Base-by-base conservation (phyloP, 2,113 vertebrate species). In the Sander lucioperca region DNA sequence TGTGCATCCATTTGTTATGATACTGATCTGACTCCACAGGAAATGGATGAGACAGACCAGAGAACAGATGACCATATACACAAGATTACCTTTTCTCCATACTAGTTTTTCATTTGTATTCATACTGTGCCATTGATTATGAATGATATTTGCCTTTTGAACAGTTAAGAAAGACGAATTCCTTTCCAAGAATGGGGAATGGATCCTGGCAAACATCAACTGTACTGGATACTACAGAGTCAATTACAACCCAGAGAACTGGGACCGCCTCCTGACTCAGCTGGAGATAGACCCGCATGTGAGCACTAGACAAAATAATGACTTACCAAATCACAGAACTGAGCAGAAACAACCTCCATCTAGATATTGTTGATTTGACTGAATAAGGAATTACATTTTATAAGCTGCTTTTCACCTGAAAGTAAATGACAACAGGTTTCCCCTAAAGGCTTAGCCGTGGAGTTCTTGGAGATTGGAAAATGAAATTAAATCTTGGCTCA, bases 191-290 rank as follows among this genome's bases (percentile, higher is more conserved):
- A 0, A 0, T 0, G 0, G 1, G 1, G 73, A 91, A 0, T 99
- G 98, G 98, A 66, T 99, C 33, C 90, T 99, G 74, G 93, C 96
- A 67, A 99, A 99, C 66, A 2, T 97, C 30, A 51, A 97, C 0
- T 96, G 95, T 71, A 91, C 57, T 0, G 98, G 97, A 57, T 99
- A 96, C 80, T 99, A 95, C 94, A 94, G 94, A 18, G 98, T 99
- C 85, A 99, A 99, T 86, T 99, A 99, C 18, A 93, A 99, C 57
- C 66, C 18, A 0, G 77, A 66, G 19, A 99, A 99, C 94, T 99
- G 98, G 98, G 3, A 82, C 0, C 94, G 47, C 25, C 96, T 99
- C 79, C 86, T 96, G 47, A 0, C 0, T 0, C 96, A 97, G 92
- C 95, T 99, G 76, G 18, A 79, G 48, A 54, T 0, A 0, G 0